Evolutionary conservation across 64 coral and sea anemone genomes (phyloP), one percentile per base, ranked within the genome.

Genomic region (Dendronephthya gigantea): DNA sequence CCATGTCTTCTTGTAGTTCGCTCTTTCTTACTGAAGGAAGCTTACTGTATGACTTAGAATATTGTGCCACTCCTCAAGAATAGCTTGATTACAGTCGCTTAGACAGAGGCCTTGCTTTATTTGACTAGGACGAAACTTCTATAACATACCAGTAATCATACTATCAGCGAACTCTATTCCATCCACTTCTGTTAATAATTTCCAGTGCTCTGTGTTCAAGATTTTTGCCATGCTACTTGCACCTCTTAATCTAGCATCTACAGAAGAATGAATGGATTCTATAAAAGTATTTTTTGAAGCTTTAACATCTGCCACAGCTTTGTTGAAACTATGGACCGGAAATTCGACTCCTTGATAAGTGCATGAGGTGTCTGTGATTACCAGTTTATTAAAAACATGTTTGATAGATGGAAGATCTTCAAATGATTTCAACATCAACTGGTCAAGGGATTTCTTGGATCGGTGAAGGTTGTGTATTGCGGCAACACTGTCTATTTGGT

Each of bases 31-130:
- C 35, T 76, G 69, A 37, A 76, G 69, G 17, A 76, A 76, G 69
- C 34, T 76, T 76, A 76, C 4, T 76, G 69, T 28, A 16, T 76
- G 35, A 37, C 29, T 76, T 76, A 76, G 29, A 7, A 76, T 76
- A 76, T 76, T 16, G 25, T 76, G 69, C 69, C 69, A 76, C 35
- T 76, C 69, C 34, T 76, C 69, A 31, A 76, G 69, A 28, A 76
- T 27, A 3, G 2, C 69, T 34, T 5, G 69, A 76, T 31, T 7
- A 37, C 69, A 34, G 35, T 2, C 12, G 23, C 35, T 15, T 2
- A 30, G 69, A 34, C 29, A 76, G 35, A 76, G 31, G 7, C 69
- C 69, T 76, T 76, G 69, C 69, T 76, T 76, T 34, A 76, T 4
- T 30, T 33, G 12, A 34, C 5, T 37, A 1, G 69, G 69, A 31